Evolutionary conservation across 2,113 vertebrate species (phyloP), one percentile per base, ranked within the genome.

Genomic region (Ceratotherium simum): DNA sequence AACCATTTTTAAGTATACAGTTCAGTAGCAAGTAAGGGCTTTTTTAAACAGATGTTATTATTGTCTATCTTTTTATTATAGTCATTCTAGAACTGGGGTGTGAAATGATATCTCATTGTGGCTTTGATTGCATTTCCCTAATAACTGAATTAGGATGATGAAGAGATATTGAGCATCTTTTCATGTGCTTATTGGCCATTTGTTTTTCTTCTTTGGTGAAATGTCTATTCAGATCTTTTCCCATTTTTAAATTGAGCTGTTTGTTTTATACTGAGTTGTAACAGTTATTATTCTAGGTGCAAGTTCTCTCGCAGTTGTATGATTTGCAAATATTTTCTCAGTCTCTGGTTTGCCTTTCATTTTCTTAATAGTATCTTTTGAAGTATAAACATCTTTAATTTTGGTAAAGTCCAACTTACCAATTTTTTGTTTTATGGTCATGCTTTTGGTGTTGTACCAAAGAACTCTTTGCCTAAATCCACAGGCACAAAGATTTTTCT

Each of bases 161-260:
- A 73, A 73, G 65, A 46, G 39, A 54, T 79, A 18, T 21, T 78
- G 51, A 42, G 4, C 18, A 39, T 80, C 46, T 64, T 78, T 79
- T 90, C 46, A 78, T 73, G 25, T 89, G 60, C 39, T 75, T 80
- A 31, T 54, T 96, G 29, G 5, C n/a, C 51, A 33, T 72, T 27
- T 79, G 21, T 78, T 90, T 90, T 67, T 83, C 27, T 54, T 78
- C 36, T 93, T 70, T 76, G 67, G 48, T 51, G 39, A 89, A 96
- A 60, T 51, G 13, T 69, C 25, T 75, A 2, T 76, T 96, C 29
- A 54, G 2, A 82, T 81, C 10, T 69, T 86, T 36, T 11, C 29
- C 48, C 36, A 46, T 69, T 87, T 70, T 70, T 36, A 48, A 88
- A 65, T 89, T 95, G 67, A 39, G 10, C 54, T 64, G n/a, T 42